Conservation (phyloP, 2,888 invertebrate genomes). For the Pterostichus niger region DNA sequence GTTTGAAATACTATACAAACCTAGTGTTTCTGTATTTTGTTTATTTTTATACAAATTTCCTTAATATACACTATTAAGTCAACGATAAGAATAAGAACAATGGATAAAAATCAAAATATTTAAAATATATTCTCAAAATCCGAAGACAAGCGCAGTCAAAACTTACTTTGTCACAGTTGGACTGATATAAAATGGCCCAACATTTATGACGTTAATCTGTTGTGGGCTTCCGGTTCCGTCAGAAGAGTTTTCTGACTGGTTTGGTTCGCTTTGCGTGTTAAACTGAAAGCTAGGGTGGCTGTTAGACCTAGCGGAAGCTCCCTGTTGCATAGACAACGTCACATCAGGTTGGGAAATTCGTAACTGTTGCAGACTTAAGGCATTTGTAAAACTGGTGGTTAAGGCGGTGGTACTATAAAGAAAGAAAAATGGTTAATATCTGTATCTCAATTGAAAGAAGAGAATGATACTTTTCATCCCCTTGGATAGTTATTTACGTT, state of each 20-base stretch:
- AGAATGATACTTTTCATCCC: too few species aligned
- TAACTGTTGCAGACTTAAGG: background rate
- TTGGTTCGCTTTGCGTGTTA: background rate
- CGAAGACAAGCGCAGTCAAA: background rate
- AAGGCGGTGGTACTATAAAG: background rate
- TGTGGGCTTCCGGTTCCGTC: background rate
- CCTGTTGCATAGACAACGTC: background rate
- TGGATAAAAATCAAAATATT: slow-evolving; percentile 9
- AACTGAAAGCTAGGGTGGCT: background rate
- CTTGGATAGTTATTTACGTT: too few species aligned
- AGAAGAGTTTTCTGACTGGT: background rate
- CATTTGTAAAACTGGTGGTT: background rate
- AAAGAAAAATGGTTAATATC: background rate
- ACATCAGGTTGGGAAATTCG: background rate
- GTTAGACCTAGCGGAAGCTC: slow-evolving; percentile 4
- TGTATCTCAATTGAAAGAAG: too few species aligned
- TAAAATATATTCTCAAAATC: slow-evolving; percentile 26
- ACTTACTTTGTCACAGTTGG: background rate
- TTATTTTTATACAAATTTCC: slow-evolving; percentile 5
- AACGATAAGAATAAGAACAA: slow-evolving; percentile 10
- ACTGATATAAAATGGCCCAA: background rate
- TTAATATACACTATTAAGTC: slow-evolving; percentile 7
- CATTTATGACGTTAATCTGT: background rate
- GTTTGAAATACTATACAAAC: background rate
- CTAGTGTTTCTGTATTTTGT: background rate